Evolutionary conservation across 2,888 invertebrate species (phyloP), one percentile per base, ranked within the genome.

Genomic region (Crepidodera aurea): DNA sequence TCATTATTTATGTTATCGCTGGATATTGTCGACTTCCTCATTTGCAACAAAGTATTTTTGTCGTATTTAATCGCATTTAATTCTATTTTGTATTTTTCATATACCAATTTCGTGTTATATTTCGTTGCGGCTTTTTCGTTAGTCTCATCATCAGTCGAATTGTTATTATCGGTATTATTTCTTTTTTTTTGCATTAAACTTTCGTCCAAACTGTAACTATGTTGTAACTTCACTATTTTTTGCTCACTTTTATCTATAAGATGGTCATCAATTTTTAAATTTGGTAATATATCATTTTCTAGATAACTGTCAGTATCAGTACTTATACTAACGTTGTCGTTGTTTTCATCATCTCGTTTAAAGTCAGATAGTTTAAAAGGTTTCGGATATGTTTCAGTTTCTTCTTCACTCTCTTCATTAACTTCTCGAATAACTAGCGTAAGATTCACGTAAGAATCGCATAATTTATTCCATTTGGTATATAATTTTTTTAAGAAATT

Each of bases 301-400:
- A 81, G 68, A 66, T 81, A 81, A 60, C 80, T 78, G 54, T 81
- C 81, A 0, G 79, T 79, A 67, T 81, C 81, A 6, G 77, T 77
- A 48, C 78, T 78, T 2, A 77, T 73, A 42, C 79, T 76, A 42
- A 76, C 71, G 67, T 79, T 77, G 39, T 68, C 77, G 73, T 63
- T 78, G 6, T n/a, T n/a, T 70, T 71, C 82, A 81, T 62, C 79
- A 3, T 67, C 68, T 48, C 73, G 71, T 79, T 86, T 86, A 63
- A 86, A 86, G 75, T 87, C 87, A 15, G 85, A 83, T 62, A 86
- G 83, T 13, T 84, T 86, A 68, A 86, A 86, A 1, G 75, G 72
- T 67, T 70, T 70, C 4, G 69, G 54, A 32, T 60, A 66, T 2
- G 40, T 46, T 22, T 66, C 55, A 13, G 16, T 27, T 1, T 69